Base-by-base conservation (phyloP, 1,140 invertebrate species). In the Drosophila azteca region DNA sequence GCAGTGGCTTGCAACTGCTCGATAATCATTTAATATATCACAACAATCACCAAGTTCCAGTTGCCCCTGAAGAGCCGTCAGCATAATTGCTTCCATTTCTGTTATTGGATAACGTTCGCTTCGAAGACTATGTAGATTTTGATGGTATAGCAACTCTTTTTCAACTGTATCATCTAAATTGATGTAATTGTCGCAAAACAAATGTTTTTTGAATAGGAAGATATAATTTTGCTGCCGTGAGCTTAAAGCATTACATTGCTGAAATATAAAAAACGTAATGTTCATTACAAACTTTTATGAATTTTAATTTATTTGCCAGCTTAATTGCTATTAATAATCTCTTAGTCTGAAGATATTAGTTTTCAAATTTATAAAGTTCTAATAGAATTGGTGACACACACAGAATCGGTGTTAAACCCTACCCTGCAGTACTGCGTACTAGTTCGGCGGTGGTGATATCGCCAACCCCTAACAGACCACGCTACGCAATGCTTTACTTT, bases 91-190 rank as follows among this genome's bases (percentile, higher is more conserved):
- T 93, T 99, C 97, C 91, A 97, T 97, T 78, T 97, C 96, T 20
- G 96, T 96, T 29, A 98, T 95, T 1, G 97, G 97, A 85, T 98
- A 97, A 17, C 97, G 93, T 93, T 99, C 97, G 61, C 96, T 96
- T 65, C 97, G 94, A 17, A 99, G 94, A 84, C 96, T 95, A 87
- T 98, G 96, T 48, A 99, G 93, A 31, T 98, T 95, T 93, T 99
- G 98, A 93, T 99, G 97, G 92, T 98, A 98, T n/a, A 99, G 91
- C 22, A 99, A 92, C 92, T 99, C 97, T 92, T 98, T 98, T 92
- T 99, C 98, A 1, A 99, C 97, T 0, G 96, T 95, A 92, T 98
- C 97, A 58, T 94, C 95, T 71, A 95, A 92, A 92, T 97, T 97
- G 91, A 97, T 95, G 89, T 94, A 98, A 66, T 94, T 95, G 93